Percentiles rank a stretch among this genome's conserved stretches.
These are phyloP conservation scores for Acrocephalus scirpaceus DNA, from an alignment of 2,797 vertebrate genomes.

Conservation along the genomic window DNA sequence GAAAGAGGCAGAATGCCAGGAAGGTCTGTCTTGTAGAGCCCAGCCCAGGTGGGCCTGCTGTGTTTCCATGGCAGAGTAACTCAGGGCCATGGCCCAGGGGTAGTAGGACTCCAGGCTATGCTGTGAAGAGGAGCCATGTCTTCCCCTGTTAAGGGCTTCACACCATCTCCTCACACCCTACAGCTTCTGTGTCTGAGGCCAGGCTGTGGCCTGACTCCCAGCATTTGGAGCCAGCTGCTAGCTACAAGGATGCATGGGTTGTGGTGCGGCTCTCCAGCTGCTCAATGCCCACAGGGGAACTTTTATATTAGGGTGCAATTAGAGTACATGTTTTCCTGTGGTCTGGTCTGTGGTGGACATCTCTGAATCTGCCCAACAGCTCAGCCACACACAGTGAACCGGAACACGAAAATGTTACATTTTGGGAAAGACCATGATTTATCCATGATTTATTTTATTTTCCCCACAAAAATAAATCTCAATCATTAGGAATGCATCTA, in stretches of 20 bases:
- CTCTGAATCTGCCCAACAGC: not conserved
- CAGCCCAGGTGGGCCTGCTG: not conserved
- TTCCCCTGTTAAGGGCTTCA: not conserved
- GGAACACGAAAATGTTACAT: not conserved
- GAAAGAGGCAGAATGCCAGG: not conserved
- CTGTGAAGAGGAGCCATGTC: accelerated
- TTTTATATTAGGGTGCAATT: not conserved
- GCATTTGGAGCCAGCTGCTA: not conserved
- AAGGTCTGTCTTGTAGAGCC: not conserved
- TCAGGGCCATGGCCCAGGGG: not conserved
- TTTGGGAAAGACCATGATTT: not conserved
- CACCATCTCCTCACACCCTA: accelerated
- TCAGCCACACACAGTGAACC: accelerated
- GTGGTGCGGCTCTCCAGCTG: not conserved
- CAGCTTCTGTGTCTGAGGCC: not conserved
- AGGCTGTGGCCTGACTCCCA: not conserved
- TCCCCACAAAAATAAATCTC: not conserved
- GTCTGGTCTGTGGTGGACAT: accelerated
- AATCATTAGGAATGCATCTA: not conserved
- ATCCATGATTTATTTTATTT: not conserved
- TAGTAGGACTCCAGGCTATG: accelerated
- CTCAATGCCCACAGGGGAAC: accelerated
- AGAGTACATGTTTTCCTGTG: not conserved
- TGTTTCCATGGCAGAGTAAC: not conserved
- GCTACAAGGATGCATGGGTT: accelerated